Conservation (phyloP, 1,140 invertebrate species). For the Copidosoma floridanum region DNA sequence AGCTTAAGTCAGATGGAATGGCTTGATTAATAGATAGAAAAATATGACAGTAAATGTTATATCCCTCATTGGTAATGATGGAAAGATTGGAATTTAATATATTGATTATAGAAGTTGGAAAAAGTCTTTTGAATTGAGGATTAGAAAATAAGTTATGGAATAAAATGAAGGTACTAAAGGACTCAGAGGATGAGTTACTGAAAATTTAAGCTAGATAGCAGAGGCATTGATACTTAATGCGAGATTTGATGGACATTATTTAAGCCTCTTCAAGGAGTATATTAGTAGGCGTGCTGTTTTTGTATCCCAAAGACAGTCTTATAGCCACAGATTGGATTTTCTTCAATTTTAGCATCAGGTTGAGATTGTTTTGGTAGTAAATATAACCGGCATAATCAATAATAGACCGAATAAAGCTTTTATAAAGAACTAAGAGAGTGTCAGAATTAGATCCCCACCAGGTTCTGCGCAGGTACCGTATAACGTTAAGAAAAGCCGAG, state of each 20-base stretch:
- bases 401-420: constrained; percentile 7
- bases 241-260: neutral
- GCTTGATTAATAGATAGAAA: too few species aligned
- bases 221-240: neutral
- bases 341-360: constrained; percentile 1
- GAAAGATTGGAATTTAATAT: too few species aligned
- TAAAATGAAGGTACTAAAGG: too few species aligned
- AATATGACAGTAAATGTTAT: too few species aligned
- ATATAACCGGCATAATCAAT: constrained; percentile 17
- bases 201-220: neutral
- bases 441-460: constrained; percentile 20
- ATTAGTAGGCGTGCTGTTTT: neutral
- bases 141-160: too few species aligned
- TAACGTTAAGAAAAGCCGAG: constrained; percentile 3
- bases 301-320: neutral
- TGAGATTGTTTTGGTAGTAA: constrained; percentile 3
- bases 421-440: neutral
- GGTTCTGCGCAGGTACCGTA: constrained; percentile 8
- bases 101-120: too few species aligned
- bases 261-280: neutral
- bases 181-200: too few species aligned
- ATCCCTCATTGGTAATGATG: too few species aligned
- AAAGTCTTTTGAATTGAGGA: too few species aligned
- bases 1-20: too few species aligned
- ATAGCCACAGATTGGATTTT: constrained; percentile 12